A percentile compares a stretch with the other conserved stretches of the same genome.
phyloP scores from a whole-genome alignment of 2,888 invertebrate species.

The Nemotelus pantherinus region DNA sequence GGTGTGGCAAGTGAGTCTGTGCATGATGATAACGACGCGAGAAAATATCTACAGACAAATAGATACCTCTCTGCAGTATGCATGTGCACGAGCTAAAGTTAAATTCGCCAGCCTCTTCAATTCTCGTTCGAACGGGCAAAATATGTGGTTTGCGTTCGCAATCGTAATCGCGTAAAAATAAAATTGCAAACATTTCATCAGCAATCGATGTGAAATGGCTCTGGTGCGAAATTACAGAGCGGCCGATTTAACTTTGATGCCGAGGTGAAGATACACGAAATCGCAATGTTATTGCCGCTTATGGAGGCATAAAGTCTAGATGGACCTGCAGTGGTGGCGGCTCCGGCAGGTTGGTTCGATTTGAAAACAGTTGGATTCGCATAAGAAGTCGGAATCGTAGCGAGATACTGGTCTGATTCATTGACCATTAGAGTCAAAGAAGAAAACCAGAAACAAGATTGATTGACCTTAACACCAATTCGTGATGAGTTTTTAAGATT shows the following conservation, averaged over 20 bases:
- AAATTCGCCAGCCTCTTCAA: too few relatives aligned
- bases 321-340: not conserved
- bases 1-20: constrained; percentile 18
- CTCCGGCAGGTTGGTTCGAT: not conserved
- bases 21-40: constrained; percentile 21
- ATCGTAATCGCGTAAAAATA: constrained; percentile 42
- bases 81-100: not conserved
- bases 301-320: constrained; percentile 48
- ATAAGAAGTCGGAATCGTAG: too few relatives aligned
- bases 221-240: constrained; percentile 65
- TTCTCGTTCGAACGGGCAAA: too few relatives aligned
- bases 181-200: constrained; percentile 50
- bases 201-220: constrained; percentile 59
- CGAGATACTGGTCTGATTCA: not conserved
- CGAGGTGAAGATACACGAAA: constrained; percentile 61
- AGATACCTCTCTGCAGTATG: not conserved
- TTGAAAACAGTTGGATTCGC: not conserved
- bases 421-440: not conserved
- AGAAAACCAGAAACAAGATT: constrained; percentile 45
- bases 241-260: constrained; percentile 65
- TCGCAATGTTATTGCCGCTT: constrained; percentile 55
- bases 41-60: constrained; percentile 8
- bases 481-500: constrained; percentile 47
- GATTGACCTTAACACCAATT: constrained; percentile 43
- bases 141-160: not conserved